Percentiles rank a stretch among this genome's conserved stretches.
phyloP scores from a whole-genome alignment of 2,113 vertebrate genomes.

The Formicarius rufipectus region DNA sequence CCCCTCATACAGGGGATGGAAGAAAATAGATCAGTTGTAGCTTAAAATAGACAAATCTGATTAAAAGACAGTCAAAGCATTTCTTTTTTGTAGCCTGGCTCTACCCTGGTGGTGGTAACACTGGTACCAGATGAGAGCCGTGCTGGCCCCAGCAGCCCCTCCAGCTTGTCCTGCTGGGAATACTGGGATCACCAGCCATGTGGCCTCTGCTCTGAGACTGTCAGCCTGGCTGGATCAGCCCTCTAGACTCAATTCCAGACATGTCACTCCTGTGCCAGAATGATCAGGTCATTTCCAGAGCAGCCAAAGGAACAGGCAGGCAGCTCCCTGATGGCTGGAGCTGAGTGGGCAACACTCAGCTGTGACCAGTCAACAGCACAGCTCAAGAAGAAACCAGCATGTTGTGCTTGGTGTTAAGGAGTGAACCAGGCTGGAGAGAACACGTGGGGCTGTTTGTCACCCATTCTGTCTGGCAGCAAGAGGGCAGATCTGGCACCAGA shows the following conservation, averaged over 20 bases:
- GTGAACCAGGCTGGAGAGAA: background rate
- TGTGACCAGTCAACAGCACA: background rate
- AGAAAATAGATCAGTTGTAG: constrained; percentile 29
- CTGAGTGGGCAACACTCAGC: background rate
- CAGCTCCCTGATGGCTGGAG: background rate
- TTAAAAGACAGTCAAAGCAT: background rate
- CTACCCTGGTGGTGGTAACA: background rate
- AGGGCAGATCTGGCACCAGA: background rate
- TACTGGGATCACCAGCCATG: background rate
- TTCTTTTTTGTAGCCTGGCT: background rate
- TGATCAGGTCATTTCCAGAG: background rate
- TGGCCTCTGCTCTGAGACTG: background rate
- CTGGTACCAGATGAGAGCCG: background rate
- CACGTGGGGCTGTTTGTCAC: fast-evolving
- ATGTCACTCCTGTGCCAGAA: background rate
- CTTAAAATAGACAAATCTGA: constrained; percentile 54
- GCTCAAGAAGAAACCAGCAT: background rate
- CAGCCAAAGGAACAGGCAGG: background rate
- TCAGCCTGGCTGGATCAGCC: background rate
- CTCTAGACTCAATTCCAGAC: background rate
- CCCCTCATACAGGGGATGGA: background rate
- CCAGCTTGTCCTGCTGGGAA: background rate
- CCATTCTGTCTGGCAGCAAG: background rate
- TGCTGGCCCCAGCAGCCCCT: background rate
- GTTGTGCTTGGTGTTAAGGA: background rate